Percentiles rank a stretch among this genome's conserved stretches.
Evolutionary conservation across 2,113 vertebrate genomes (phyloP).

Genomic region (Apeltes quadracus): DNA sequence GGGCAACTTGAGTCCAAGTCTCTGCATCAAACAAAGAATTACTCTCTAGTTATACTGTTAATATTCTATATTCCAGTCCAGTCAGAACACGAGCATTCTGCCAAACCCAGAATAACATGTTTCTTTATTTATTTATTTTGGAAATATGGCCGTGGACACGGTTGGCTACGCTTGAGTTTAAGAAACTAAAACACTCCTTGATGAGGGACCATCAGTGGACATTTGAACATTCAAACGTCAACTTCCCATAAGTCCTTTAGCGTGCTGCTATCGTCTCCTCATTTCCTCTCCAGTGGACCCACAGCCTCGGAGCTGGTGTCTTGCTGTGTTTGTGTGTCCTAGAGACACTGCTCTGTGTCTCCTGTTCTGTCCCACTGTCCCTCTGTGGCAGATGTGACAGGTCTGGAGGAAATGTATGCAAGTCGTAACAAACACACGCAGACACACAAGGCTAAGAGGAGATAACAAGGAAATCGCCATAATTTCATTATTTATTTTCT

Average conservation of each 20-base stretch:
- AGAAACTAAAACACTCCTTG: background rate
- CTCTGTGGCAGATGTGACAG: slow-evolving; percentile 43
- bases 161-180: background rate
- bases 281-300: background rate
- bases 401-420: slow-evolving; percentile 48
- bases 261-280: background rate
- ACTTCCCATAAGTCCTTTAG: too few relatives aligned
- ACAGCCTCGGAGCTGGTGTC: background rate
- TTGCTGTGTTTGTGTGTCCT: background rate
- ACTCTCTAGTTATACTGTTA: background rate
- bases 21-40: background rate
- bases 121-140: background rate
- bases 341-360: background rate
- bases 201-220: background rate
- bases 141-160: background rate
- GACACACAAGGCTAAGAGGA: slow-evolving; percentile 45
- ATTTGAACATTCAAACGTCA: background rate
- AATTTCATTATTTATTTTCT: slow-evolving; percentile 75
- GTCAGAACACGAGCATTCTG: background rate
- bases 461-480: slow-evolving; percentile 74
- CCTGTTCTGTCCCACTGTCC: slow-evolving; percentile 30
- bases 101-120: background rate
- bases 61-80: background rate
- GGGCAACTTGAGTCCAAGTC: too few relatives aligned
- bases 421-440: slow-evolving; percentile 35